Percentiles rank a stretch among this genome's conserved stretches.
phyloP scores from a whole-genome alignment of 2,797 vertebrate genomes.

The Lutjanus argentimaculatus region DNA sequence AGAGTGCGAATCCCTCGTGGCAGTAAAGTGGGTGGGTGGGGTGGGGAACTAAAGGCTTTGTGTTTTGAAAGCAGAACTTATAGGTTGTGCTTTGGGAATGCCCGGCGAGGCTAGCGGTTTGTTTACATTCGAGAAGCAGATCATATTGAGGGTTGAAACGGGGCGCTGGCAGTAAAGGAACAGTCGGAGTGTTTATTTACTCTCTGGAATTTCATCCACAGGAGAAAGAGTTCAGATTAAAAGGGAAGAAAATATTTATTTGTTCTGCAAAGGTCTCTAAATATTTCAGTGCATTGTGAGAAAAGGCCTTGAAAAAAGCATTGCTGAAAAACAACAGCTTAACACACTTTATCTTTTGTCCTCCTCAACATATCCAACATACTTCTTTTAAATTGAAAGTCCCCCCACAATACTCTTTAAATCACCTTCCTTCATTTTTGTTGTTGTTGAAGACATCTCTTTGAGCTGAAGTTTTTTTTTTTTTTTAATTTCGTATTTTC shows the following conservation, averaged over 20 bases:
- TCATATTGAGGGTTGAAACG: conserved; percentile 34
- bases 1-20: conserved; percentile 58
- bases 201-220: conserved; percentile 34
- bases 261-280: conserved; percentile 8
- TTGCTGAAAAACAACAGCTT: neutral
- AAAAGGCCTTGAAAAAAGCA: neutral
- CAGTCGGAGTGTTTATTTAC: conserved; percentile 48
- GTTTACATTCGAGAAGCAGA: conserved; percentile 65
- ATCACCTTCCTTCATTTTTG: neutral
- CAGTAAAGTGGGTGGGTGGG: neutral
- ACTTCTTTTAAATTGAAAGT: neutral
- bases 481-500: neutral
- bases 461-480: neutral
- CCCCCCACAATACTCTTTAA: neutral
- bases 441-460: neutral
- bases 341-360: neutral
- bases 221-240: conserved; percentile 7
- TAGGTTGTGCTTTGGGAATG: conserved; percentile 47
- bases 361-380: neutral
- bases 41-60: conserved; percentile 39
- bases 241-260: conserved; percentile 12
- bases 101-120: conserved; percentile 40
- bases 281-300: neutral
- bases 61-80: conserved; percentile 47
- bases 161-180: conserved; percentile 20